Evolutionary conservation across 2,888 invertebrate genomes (phyloP), one percentile per base, ranked within the genome.

Genomic region (Amphipyra berbera): DNA sequence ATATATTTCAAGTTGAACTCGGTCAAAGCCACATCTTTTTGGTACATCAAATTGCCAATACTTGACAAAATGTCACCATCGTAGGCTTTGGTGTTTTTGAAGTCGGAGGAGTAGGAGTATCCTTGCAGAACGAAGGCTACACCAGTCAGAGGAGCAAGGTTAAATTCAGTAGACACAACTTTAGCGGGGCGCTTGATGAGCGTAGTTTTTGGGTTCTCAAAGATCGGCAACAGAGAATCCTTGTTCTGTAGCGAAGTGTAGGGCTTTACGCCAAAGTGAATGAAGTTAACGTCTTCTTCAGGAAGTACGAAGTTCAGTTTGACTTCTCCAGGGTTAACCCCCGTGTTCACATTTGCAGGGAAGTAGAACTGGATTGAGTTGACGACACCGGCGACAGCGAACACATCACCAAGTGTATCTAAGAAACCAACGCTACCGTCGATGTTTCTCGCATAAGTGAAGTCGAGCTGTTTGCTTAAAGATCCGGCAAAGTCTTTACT

Each of bases 371-470:
- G 96, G 3, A 95, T 53, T 78, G 96, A 96, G 79, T 94, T 95
- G 57, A 96, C 95, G 30, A 96, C 92, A 68, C 97, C 97, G 56
- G 96, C 95, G 63, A 95, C 95, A 15, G 95, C 86, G 78, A 96
- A 96, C 41, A 88, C 86, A 72, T 96, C 95, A 76, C 95, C 95
- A 30, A 97, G 95, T n/a, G 96, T 95, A 61, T 95, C 92, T 49
- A 96, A 84, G 85, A 97, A 97, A 59, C 97, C 96, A 57, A 96
- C 89, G 77, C 94, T 95, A 15, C 96, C 95, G 65, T 96, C 96
- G 37, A 95, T 81, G 73, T 96, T 96, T 61, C 90, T 90, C 1
- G 96, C 95, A 73, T 93, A 94, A 10, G 95, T 93, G 10, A 95
- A 80, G 12, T 94, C 88, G 12, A 96, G 76, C 57, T 96, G 93